Evolutionary conservation across 2,888 invertebrate genomes (phyloP), one percentile per base, ranked within the genome.

Genomic region (Ormyrus rosae): DNA sequence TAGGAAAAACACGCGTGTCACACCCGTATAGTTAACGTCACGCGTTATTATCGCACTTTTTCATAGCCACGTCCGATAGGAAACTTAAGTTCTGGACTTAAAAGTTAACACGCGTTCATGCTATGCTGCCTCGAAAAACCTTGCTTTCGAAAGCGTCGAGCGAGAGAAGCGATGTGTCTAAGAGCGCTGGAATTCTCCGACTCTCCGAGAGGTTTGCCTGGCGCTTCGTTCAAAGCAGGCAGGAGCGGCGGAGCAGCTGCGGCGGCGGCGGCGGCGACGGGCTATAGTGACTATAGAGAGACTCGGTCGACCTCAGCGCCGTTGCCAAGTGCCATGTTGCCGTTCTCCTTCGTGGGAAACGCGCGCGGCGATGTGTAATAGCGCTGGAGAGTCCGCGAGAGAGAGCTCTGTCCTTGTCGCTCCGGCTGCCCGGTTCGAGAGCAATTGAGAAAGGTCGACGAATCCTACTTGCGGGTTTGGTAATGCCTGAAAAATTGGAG

Each of bases 11-110:
- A 76, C 71, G 80, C 76, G 75, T 61, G 34, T 80, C 71, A 71
- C 80, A 80, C 80, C 67, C 80, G 76, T 61, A 45, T 63, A 6
- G 53, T 61, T 56, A 13, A 69, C 55, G 64, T 80, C 70, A 80
- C 74, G 68, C 72, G 7, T 67, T 19, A 46, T 34, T 5, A 11
- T 78, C 78, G 78, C 73, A 78, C 78, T 78, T 67, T 78, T 68
- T 78, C 78, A 78, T 78, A 61, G 19, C 53, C 67, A 56, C 67
- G 53, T 63, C 67, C 74, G 56, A 65, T 45, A 45, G 72, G n/a
- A 68, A 68, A 48, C 5, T 11, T 64, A 50, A 50, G 48, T 13
- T 11, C 6, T 13, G 50, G 10, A 63, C 45, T 19, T 6, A 19
- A 19, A 11, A 19, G 53, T 10, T 34, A 34, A 6, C 9, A 3